Evolutionary conservation across 2,113 vertebrate species (phyloP).

Genomic region (Sciurus niger): DNA sequence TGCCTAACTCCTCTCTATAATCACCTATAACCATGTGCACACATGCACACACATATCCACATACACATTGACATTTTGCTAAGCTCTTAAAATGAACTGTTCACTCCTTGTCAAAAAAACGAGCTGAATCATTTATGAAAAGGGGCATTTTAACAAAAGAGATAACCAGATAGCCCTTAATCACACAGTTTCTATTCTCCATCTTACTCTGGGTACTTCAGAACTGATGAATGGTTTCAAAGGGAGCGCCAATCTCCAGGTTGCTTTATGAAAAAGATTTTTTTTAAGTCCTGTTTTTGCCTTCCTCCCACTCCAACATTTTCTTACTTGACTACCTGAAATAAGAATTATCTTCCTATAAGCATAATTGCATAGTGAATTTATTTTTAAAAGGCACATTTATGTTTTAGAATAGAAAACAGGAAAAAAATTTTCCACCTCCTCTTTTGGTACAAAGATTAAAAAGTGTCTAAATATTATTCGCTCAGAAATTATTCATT

Average conservation of each 20-base stretch:
- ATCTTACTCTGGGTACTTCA: background rate
- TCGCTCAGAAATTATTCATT: slow-evolving; percentile 57
- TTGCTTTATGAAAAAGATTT: slow-evolving; percentile 20
- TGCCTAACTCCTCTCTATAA: background rate
- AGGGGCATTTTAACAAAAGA: background rate
- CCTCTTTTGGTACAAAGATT: slow-evolving; percentile 64
- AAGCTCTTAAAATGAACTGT: background rate
- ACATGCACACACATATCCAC: background rate
- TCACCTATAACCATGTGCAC: fast-evolving
- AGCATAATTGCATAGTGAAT: slow-evolving; percentile 64
- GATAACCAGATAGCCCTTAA: background rate
- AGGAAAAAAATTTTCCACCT: slow-evolving; percentile 54
- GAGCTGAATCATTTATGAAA: background rate
- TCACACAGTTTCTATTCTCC: background rate
- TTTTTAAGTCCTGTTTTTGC: background rate
- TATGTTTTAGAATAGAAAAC: slow-evolving; percentile 69
- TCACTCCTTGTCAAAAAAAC: background rate
- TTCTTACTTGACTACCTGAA: slow-evolving; percentile 66
- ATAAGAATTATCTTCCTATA: slow-evolving; percentile 64
- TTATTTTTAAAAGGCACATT: slow-evolving; percentile 69
- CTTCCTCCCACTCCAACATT: slow-evolving; percentile 50
- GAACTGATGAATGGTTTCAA: slow-evolving; percentile 8
- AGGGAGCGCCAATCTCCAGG: background rate
- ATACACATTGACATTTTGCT: background rate
- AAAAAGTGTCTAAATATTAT: slow-evolving; percentile 75